These are phyloP conservation scores for Gryllus bimaculatus DNA, from an alignment of 1,140 invertebrate genomes.

Conservation along the genomic window DNA sequence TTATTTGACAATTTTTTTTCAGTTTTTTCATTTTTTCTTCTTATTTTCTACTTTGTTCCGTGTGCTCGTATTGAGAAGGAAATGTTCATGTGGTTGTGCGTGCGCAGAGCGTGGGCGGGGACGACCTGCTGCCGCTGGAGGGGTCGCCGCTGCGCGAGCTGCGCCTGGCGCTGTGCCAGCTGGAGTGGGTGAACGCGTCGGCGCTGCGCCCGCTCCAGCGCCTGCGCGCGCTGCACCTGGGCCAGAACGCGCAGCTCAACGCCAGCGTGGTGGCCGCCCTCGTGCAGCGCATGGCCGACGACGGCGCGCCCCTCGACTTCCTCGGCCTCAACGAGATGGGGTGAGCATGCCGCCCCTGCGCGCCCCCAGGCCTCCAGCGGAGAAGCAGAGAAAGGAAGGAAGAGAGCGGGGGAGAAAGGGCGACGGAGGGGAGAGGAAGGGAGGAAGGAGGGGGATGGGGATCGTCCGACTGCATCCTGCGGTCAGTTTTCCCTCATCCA, in stretches of 20 bases:
- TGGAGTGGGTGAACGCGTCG: constrained; percentile 39
- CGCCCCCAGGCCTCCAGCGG: too few species aligned
- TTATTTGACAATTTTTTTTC: too few species aligned
- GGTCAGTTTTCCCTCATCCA: too few species aligned
- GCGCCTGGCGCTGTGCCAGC: constrained; percentile 38
- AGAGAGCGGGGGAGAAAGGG: too few species aligned
- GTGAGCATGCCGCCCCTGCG: not conserved
- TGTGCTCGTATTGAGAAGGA: too few species aligned
- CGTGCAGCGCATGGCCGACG: constrained; percentile 31
- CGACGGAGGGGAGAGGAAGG: too few species aligned
- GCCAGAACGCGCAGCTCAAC: constrained; percentile 41
- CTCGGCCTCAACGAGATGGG: constrained; percentile 41
- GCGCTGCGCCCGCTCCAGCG: constrained; percentile 36
- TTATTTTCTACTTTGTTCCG: not conserved
- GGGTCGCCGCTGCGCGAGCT: constrained; percentile 31
- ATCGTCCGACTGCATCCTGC: too few species aligned
- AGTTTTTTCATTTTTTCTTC: not conserved
- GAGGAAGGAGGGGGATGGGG: too few species aligned
- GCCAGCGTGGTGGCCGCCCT: constrained; percentile 34
- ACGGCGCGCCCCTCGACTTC: constrained; percentile 34
- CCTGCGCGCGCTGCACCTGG: constrained; percentile 36
- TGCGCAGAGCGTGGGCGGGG: constrained; percentile 31
- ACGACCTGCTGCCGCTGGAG: constrained; percentile 33
- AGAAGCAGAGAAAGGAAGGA: too few species aligned
- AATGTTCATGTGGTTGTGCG: constrained; percentile 33